Percentiles rank a stretch among this genome's conserved stretches.
Evolutionary conservation across 2,888 invertebrate species (phyloP).

Genomic region (Actias luna): DNA sequence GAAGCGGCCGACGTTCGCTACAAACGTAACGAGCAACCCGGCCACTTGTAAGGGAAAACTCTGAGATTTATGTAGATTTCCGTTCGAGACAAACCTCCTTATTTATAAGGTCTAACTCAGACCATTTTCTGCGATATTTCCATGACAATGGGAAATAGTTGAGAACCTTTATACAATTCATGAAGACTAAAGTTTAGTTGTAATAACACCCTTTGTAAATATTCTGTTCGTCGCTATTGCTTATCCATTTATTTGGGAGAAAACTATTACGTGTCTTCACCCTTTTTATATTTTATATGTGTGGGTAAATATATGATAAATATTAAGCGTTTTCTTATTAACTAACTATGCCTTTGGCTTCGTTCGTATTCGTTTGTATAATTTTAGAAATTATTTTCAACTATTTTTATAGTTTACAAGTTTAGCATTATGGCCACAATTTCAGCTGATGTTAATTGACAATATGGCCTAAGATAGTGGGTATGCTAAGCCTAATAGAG

Average conservation of each 20-base stretch:
- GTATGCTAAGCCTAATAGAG: no score
- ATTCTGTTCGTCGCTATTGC: conserved; percentile 7
- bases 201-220: conserved; percentile 12
- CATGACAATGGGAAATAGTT: conserved; percentile 41
- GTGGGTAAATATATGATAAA: neutral
- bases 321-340: no score
- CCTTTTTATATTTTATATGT: neutral
- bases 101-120: conserved; percentile 17
- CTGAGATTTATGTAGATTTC: conserved; percentile 24
- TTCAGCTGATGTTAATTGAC: no score
- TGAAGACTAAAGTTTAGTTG: conserved; percentile 9
- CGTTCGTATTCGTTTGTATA: no score
- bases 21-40: conserved; percentile 12
- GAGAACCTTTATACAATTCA: conserved; percentile 17
- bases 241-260: neutral
- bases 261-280: neutral
- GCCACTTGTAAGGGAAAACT: conserved; percentile 17
- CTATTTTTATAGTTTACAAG: no score
- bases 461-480: no score
- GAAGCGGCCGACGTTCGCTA: neutral
- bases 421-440: no score
- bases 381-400: no score
- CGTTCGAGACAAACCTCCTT: conserved; percentile 23
- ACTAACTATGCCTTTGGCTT: no score
- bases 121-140: conserved; percentile 27